Conservation (phyloP, 2,888 invertebrate genomes). For the Hirtodrosophila duncani region DNA sequence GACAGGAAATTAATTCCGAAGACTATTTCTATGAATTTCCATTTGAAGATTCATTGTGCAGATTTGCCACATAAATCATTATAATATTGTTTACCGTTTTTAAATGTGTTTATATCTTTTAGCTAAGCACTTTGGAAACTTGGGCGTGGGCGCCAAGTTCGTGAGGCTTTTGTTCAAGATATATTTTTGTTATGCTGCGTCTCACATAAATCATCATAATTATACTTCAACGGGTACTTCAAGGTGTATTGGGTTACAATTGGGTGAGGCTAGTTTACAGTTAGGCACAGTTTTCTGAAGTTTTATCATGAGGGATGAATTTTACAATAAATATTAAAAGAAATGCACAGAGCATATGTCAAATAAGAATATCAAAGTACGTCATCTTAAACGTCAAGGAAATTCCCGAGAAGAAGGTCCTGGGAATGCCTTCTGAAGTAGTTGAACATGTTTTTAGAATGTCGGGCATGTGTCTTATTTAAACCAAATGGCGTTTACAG, state of each 20-base stretch:
- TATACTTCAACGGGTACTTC: constrained; percentile 45
- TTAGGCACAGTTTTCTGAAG: constrained; percentile 11
- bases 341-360: too few species aligned
- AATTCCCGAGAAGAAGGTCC: too few species aligned
- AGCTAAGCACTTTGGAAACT: constrained; percentile 49
- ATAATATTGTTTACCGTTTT: constrained; percentile 51
- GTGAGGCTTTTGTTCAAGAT: constrained; percentile 9
- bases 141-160: constrained; percentile 57
- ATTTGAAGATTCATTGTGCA: constrained; percentile 48
- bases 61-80: constrained; percentile 58
- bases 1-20: constrained; percentile 62
- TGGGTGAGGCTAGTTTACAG: constrained; percentile 33
- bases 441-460: too few species aligned
- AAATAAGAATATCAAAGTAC: too few species aligned
- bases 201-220: constrained; percentile 63
- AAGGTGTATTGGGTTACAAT: constrained; percentile 44
- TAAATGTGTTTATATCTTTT: constrained; percentile 57
- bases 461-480: too few species aligned
- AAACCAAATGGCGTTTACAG: too few species aligned
- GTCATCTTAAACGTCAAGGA: too few species aligned
- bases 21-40: constrained; percentile 29
- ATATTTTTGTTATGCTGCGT: constrained; percentile 27
- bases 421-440: too few species aligned
- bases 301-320: too few species aligned
- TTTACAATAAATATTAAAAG: too few species aligned